Percentiles rank a stretch among this genome's conserved stretches.
These are phyloP conservation scores for Bombylius discolor DNA, from an alignment of 2,888 invertebrate species.

Conservation along the genomic window DNA sequence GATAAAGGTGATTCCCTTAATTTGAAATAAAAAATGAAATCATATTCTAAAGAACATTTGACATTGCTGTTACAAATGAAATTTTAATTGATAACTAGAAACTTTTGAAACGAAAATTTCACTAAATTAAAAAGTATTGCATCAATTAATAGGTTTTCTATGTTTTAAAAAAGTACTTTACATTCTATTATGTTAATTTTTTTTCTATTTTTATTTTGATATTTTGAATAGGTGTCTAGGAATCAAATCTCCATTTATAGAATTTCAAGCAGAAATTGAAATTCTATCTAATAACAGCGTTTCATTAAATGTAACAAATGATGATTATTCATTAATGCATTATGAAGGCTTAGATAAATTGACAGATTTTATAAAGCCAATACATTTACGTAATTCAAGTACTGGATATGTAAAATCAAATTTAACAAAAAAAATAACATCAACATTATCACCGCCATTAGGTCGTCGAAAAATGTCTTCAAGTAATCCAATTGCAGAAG, in stretches of 20 bases:
- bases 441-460: constrained; percentile 11
- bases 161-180: too few relatives aligned
- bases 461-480: constrained; percentile 18
- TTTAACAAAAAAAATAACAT: constrained; percentile 28
- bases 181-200: too few relatives aligned
- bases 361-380: constrained; percentile 34
- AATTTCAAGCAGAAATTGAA: constrained; percentile 31
- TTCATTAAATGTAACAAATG: constrained; percentile 33
- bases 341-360: constrained; percentile 32
- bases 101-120: too few relatives aligned
- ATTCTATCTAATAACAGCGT: constrained; percentile 33
- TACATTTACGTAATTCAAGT: constrained; percentile 30
- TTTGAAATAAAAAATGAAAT: too few relatives aligned
- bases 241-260: constrained; percentile 34
- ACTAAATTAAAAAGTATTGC: too few relatives aligned
- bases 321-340: constrained; percentile 34
- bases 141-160: too few relatives aligned
- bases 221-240: constrained; percentile 27
- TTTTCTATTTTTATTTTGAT: too few relatives aligned
- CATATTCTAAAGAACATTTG: too few relatives aligned
- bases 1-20: too few relatives aligned
- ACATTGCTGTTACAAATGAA: too few relatives aligned
- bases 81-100: too few relatives aligned
- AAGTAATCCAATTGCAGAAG: constrained; percentile 31
- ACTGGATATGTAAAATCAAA: constrained; percentile 33